Evolutionary conservation across 2,113 vertebrate genomes (phyloP), one percentile per base, ranked within the genome.

Genomic region (Morone saxatilis): DNA sequence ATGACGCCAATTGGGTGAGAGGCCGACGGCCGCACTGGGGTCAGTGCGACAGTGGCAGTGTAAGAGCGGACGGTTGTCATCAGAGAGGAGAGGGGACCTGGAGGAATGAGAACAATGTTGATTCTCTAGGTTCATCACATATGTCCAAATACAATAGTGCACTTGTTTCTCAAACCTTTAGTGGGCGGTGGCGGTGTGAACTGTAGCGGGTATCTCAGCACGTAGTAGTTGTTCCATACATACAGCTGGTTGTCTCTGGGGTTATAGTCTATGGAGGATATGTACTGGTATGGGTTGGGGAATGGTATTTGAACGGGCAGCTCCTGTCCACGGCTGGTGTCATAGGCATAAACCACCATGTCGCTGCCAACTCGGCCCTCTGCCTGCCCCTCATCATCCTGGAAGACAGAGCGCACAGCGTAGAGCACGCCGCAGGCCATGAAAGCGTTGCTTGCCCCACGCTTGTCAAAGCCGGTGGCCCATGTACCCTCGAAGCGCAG

Each of bases 191-290:
- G 97, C 0, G 97, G 97, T 1, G 96, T 97, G 47, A 99, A 99
- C 89, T 97, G 96, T 69, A 99, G 93, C 0, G 96, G 95, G 87
- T 99, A 99, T 86, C 97, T 95, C 81, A 99, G 94, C 76, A 99
- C 94, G 13, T 98, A 97, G 84, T 97, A 97, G 94, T 99, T 99
- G 89, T 99, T 99, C 98, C 98, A 99, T 63, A 99, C 97, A 11
- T 98, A 99, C 0, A 99, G 96, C 88, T 98, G 97, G 90, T 98
- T 98, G 93, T 99, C 98, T 3, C 98, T 93, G 4, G 98, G 98
- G 91, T 99, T 99, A 96, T 99, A 99, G 81, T 96, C 97, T 7
- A 98, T 97, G 7, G 98, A 99, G 4, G 97, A 97, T 66, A 99
- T 96, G 78, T 97, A 98, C 93, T 97, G 97, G 94, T 99, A 99